These are phyloP conservation scores for Epirrita christyi DNA, from an alignment of 2,888 invertebrate genomes.

Conservation along the genomic window DNA sequence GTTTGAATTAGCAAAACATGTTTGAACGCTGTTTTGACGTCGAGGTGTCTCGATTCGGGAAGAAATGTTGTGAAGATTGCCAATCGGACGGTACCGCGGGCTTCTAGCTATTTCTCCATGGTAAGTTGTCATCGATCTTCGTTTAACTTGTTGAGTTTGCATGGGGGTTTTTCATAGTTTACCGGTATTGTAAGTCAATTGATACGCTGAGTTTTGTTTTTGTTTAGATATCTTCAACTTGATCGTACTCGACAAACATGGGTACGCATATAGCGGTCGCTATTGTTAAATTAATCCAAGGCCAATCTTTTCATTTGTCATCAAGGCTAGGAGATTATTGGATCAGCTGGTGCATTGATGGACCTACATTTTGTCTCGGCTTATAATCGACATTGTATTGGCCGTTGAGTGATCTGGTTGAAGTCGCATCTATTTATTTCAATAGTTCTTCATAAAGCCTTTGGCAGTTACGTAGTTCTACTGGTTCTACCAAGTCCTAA, in stretches of 20 bases:
- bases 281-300: conserved; percentile 15
- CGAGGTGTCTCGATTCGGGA: conserved; percentile 44
- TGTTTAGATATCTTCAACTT: conserved; percentile 45
- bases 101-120: conserved; percentile 45
- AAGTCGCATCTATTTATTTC: conserved; percentile 1
- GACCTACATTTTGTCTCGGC: conserved; percentile 26
- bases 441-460: conserved; percentile 2
- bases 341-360: conserved; percentile 29
- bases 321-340: conserved; percentile 43
- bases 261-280: conserved; percentile 32
- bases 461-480: conserved; percentile 8
- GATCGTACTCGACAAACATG: conserved; percentile 39
- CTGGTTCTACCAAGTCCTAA: conserved; percentile 3
- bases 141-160: conserved; percentile 59
- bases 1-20: conserved; percentile 40
- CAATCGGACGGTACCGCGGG: conserved; percentile 43
- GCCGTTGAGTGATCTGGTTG: conserved; percentile 15
- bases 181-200: conserved; percentile 35
- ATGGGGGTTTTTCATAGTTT: conserved; percentile 53
- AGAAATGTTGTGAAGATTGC: conserved; percentile 54
- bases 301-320: conserved; percentile 21
- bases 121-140: conserved; percentile 64
- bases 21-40: conserved; percentile 38
- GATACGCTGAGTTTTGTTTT: conserved; percentile 42
- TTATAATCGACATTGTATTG: conserved; percentile 14